Conservation (phyloP, 2,797 vertebrate species). For the Lindbergichthys nudifrons region DNA sequence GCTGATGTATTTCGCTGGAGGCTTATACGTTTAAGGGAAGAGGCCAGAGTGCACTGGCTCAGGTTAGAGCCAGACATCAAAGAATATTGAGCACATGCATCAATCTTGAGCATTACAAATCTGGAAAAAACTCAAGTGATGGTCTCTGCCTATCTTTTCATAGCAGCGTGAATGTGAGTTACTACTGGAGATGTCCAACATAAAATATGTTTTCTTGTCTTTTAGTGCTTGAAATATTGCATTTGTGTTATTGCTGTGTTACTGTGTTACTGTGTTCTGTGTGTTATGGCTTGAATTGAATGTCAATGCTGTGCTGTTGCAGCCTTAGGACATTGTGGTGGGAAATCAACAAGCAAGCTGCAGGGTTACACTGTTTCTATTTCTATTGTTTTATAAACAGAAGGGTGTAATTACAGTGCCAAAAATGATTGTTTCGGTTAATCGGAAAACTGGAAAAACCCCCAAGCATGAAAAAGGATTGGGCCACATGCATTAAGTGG, state of each 20-base stretch:
- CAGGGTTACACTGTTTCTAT: conserved; percentile 10
- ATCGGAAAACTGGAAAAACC: conserved; percentile 7
- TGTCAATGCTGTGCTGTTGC: background rate
- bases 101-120: background rate
- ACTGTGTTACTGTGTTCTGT: background rate
- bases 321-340: background rate
- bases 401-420: conserved; percentile 39
- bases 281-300: conserved; percentile 1
- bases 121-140: background rate
- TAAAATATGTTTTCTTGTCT: background rate
- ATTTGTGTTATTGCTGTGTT: conserved; percentile 3
- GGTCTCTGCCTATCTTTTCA: background rate
- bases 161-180: background rate
- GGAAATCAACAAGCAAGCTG: conserved; percentile 21
- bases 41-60: background rate
- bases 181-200: background rate
- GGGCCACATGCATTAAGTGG: conserved; percentile 5
- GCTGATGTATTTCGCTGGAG: background rate
- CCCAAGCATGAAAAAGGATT: background rate
- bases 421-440: conserved; percentile 20
- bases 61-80: conserved; percentile 3
- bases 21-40: background rate
- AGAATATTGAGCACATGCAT: conserved; percentile 14
- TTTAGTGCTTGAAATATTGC: background rate
- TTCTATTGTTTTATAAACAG: conserved; percentile 34